Conservation (phyloP, 1,140 invertebrate genomes). For the Musca vetustissima region DNA sequence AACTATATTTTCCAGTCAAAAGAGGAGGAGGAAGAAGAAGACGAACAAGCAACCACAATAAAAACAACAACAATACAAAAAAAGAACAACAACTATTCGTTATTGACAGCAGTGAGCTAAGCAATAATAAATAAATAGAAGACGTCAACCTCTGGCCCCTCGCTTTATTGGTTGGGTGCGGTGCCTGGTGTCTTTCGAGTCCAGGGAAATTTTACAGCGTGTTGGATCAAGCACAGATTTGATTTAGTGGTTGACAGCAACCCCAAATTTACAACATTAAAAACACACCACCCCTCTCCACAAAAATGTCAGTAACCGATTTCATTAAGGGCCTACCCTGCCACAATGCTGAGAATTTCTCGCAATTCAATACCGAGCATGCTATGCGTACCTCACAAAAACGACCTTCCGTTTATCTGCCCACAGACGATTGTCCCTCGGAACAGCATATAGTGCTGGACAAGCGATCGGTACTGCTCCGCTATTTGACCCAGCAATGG, state of each 20-base stretch:
- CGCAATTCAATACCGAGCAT: slow-evolving; percentile 82
- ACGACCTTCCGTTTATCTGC: slow-evolving; percentile 85
- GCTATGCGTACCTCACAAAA: slow-evolving; percentile 81
- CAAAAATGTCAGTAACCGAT: slow-evolving; percentile 57
- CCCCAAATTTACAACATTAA: not conserved
- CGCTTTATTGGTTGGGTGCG: too few species aligned
- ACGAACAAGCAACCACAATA: too few species aligned
- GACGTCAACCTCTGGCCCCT: too few species aligned
- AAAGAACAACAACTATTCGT: too few species aligned
- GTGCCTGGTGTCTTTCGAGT: too few species aligned
- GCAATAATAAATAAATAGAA: too few species aligned
- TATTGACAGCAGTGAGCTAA: too few species aligned
- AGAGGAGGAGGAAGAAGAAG: too few species aligned
- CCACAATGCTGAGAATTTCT: slow-evolving; percentile 88
- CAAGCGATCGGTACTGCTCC: slow-evolving; percentile 88
- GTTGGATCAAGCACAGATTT: too few species aligned
- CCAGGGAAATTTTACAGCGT: not conserved
- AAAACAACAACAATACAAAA: too few species aligned
- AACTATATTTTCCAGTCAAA: too few species aligned
- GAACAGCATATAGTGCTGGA: slow-evolving; percentile 95
- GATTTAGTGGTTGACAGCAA: too few species aligned
- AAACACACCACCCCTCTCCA: not conserved
- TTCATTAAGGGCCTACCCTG: slow-evolving; percentile 90
- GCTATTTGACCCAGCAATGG: slow-evolving; percentile 92
- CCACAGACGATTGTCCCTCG: slow-evolving; percentile 85